Percentiles rank a stretch among this genome's conserved stretches.
These are phyloP conservation scores for Cyprinodon diabolis DNA, from an alignment of 2,797 vertebrate species.

Conservation along the genomic window DNA sequence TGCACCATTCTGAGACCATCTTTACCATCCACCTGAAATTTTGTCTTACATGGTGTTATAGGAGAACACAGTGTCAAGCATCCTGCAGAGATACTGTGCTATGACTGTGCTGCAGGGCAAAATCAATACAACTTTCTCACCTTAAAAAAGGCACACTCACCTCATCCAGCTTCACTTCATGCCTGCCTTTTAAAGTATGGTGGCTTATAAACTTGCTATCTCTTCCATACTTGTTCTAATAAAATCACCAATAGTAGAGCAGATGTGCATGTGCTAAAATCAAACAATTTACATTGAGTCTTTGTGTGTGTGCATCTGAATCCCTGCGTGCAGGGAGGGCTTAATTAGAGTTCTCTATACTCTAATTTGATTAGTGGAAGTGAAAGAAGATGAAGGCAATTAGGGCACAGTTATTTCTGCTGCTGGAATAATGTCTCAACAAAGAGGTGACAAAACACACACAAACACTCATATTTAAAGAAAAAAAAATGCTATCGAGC, in stretches of 20 bases:
- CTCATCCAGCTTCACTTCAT: conserved; percentile 9
- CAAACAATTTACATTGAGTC: conserved; percentile 28
- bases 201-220: background rate
- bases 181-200: background rate
- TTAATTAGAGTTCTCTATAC: conserved; percentile 77
- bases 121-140: conserved; percentile 53
- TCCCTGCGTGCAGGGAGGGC: conserved; percentile 62
- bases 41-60: conserved; percentile 16
- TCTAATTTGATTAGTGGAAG: conserved; percentile 80
- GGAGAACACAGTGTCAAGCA: conserved; percentile 40
- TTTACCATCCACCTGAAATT: conserved; percentile 20
- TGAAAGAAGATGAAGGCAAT: conserved; percentile 78
- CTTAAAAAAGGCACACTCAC: conserved; percentile 37
- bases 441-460: conserved; percentile 59
- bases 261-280: conserved; percentile 22
- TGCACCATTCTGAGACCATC: conserved; percentile 9
- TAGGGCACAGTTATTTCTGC: conserved; percentile 73
- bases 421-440: conserved; percentile 66
- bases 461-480: conserved; percentile 5
- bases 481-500: conserved; percentile 19
- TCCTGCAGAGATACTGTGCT: conserved; percentile 32
- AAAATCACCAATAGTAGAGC: conserved; percentile 37
- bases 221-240: conserved; percentile 3
- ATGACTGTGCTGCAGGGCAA: conserved; percentile 27
- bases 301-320: conserved; percentile 22